These are phyloP conservation scores for Mallotus villosus DNA, from an alignment of 2,797 vertebrate genomes.

Conservation along the genomic window DNA sequence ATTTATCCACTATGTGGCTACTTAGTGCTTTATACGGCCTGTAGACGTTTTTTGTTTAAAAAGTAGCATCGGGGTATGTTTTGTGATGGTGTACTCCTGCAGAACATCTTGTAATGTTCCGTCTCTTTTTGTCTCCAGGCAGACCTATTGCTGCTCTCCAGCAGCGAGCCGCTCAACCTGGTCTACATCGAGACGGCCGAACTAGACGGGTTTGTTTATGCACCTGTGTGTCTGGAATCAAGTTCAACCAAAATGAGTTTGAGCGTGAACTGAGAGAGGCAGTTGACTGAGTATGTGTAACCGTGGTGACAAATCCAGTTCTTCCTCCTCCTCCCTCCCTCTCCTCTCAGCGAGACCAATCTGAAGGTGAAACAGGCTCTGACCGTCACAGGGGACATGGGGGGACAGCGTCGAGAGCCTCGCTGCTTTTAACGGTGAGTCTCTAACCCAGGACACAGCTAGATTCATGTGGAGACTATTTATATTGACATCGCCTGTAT, in stretches of 20 bases:
- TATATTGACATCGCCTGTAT: no score
- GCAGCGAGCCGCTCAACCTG: constrained; percentile 91
- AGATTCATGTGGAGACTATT: no score
- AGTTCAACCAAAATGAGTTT: no score
- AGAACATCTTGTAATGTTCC: background rate
- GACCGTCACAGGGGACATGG: constrained; percentile 85
- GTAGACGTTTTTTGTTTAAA: no score
- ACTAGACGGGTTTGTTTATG: constrained; percentile 86
- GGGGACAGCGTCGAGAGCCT: constrained; percentile 80
- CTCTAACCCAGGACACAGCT: no score
- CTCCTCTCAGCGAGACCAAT: constrained; percentile 86
- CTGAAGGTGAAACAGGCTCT: constrained; percentile 93
- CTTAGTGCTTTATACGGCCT: no score
- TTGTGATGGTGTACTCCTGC: no score
- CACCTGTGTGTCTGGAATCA: constrained; percentile 3
- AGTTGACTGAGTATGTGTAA: background rate
- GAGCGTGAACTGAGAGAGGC: background rate
- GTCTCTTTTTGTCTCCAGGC: constrained; percentile 75
- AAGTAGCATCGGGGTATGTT: no score
- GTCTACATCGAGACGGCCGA: constrained; percentile 93
- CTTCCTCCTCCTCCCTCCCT: background rate
- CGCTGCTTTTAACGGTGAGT: constrained; percentile 85
- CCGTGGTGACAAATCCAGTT: background rate
- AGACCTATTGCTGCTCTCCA: constrained; percentile 89
- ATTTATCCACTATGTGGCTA: no score